These are phyloP conservation scores for Paraplagusia blochii DNA, from an alignment of 2,113 vertebrate genomes.

Conservation along the genomic window DNA sequence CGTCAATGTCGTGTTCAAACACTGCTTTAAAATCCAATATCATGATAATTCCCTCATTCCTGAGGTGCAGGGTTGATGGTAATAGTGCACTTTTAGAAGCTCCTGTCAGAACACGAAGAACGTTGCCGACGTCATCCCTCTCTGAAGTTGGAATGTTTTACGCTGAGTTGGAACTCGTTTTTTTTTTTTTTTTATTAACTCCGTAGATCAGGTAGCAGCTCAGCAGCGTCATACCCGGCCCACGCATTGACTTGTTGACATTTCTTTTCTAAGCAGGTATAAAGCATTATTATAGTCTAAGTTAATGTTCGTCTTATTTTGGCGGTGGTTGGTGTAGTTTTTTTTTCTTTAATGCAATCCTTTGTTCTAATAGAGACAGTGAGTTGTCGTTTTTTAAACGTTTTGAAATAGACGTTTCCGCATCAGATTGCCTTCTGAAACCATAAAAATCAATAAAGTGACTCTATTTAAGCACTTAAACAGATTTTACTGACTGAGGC, in stretches of 20 bases:
- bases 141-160: conserved; percentile 16
- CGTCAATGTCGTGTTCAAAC: too few species aligned
- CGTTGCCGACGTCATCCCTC: neutral
- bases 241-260: conserved; percentile 26
- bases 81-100: neutral
- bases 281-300: neutral
- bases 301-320: neutral
- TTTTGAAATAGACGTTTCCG: too few species aligned
- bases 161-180: conserved; percentile 1
- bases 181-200: conserved; percentile 7
- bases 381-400: too few species aligned
- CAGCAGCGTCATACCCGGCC: conserved; percentile 15
- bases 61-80: too few species aligned
- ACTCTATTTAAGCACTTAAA: conserved; percentile 6
- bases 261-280: neutral
- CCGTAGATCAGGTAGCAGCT: conserved; percentile 21
- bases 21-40: too few species aligned
- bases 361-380: too few species aligned
- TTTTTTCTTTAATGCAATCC: neutral
- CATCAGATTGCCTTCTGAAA: too few species aligned
- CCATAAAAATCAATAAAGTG: conserved; percentile 15
- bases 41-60: too few species aligned
- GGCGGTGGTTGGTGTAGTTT: neutral
- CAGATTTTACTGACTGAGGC: too few species aligned
- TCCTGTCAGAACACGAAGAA: neutral